Percentiles rank a stretch among this genome's conserved stretches.
Conservation (phyloP, 1,140 invertebrate genomes). For the Laupala kohalensis region DNA sequence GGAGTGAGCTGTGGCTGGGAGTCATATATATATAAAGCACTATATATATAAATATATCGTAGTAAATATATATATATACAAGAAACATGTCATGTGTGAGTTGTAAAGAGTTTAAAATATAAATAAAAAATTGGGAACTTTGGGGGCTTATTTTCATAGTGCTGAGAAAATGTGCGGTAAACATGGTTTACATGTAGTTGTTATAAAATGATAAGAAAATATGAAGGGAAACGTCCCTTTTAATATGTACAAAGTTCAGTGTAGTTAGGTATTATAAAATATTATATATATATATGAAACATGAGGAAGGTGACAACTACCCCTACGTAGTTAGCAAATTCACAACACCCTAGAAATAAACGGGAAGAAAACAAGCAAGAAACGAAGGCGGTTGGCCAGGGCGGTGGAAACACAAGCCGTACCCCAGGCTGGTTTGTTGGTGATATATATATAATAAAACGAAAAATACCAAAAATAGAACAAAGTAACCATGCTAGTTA, state of each 20-base stretch:
- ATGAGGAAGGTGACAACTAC: slow-evolving; percentile 6
- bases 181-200: slow-evolving; percentile 9
- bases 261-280: background rate
- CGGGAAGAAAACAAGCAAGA: background rate
- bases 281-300: slow-evolving; percentile 1
- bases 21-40: slow-evolving; percentile 10
- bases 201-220: slow-evolving; percentile 6
- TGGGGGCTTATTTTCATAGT: slow-evolving; percentile 15
- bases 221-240: slow-evolving; percentile 3
- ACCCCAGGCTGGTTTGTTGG: slow-evolving; percentile 8
- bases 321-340: slow-evolving; percentile 10
- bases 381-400: background rate
- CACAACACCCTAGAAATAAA: slow-evolving; percentile 9
- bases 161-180: slow-evolving; percentile 1
- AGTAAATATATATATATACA: slow-evolving; percentile 4
- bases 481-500: slow-evolving; percentile 5
- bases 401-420: background rate
- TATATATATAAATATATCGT: slow-evolving; percentile 9
- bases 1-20: background rate
- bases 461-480: slow-evolving; percentile 13
- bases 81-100: slow-evolving; percentile 7
- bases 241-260: slow-evolving; percentile 14
- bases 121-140: slow-evolving; percentile 9
- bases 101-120: slow-evolving; percentile 10
- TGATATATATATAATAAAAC: slow-evolving; percentile 12